A percentile compares a stretch with the other conserved stretches of the same genome.
Conservation (phyloP, 2,888 invertebrate genomes). For the Neoitamus cyanurus region DNA sequence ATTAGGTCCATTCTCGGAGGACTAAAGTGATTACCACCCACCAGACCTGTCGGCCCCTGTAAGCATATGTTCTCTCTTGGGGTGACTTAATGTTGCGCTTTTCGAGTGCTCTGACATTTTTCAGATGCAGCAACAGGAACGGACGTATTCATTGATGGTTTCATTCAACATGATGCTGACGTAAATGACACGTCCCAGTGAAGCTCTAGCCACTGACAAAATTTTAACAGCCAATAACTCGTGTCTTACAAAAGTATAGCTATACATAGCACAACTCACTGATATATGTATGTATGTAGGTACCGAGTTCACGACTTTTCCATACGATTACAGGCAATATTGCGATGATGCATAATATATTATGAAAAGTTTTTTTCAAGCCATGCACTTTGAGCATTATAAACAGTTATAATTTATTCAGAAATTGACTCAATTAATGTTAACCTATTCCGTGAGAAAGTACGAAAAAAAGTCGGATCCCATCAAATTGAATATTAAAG, state of each 20-base stretch:
- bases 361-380: no score
- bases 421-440: no score
- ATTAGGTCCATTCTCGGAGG: constrained; percentile 17
- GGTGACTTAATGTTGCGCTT: constrained; percentile 29
- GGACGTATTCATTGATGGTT: constrained; percentile 29
- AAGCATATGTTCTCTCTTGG: neutral
- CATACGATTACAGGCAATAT: no score
- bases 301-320: no score
- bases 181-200: neutral
- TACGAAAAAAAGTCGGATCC: no score
- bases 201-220: neutral
- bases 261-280: no score
- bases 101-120: neutral
- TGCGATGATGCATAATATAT: no score
- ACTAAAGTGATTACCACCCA: constrained; percentile 24
- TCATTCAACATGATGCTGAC: neutral
- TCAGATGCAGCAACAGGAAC: constrained; percentile 15
- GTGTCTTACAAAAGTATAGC: neutral
- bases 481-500: no score
- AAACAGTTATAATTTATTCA: no score
- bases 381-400: no score
- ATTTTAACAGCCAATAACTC: neutral
- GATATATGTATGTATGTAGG: no score
- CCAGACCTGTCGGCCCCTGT: neutral
- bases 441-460: no score